phyloP scores from a whole-genome alignment of 2,888 invertebrate genomes.

The Leucozona laternaria region DNA sequence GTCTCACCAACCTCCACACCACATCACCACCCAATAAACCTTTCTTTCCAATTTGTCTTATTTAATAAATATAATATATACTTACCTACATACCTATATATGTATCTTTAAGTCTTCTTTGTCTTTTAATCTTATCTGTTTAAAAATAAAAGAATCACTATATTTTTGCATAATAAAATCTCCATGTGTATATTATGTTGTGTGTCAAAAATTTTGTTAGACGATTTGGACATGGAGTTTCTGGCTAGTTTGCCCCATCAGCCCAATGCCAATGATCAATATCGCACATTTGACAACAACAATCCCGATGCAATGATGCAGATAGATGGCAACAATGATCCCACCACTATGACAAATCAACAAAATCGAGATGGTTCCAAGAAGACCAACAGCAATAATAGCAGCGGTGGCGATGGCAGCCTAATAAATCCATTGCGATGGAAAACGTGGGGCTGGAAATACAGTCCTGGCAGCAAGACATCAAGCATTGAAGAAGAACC shows the following conservation, averaged over 20 bases:
- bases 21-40: constrained; percentile 47
- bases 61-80: constrained; percentile 21
- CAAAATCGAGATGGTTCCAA: constrained; percentile 68
- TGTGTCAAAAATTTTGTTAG: constrained; percentile 76
- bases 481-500: constrained; percentile 79
- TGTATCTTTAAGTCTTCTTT: constrained; percentile 36
- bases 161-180: constrained; percentile 56
- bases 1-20: constrained; percentile 58
- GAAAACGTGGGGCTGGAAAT: constrained; percentile 79
- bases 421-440: constrained; percentile 76
- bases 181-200: constrained; percentile 73
- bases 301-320: constrained; percentile 63
- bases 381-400: constrained; percentile 33
- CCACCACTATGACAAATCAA: constrained; percentile 44
- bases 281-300: constrained; percentile 56
- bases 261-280: constrained; percentile 67
- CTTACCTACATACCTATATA: constrained; percentile 19
- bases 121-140: constrained; percentile 27
- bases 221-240: constrained; percentile 80
- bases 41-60: constrained; percentile 52
- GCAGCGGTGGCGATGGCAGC: constrained; percentile 57
- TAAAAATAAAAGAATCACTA: constrained; percentile 45
- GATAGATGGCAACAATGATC: constrained; percentile 60
- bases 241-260: constrained; percentile 78
- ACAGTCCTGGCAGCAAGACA: constrained; percentile 78